Evolutionary conservation across 2,888 invertebrate genomes (phyloP), one percentile per base, ranked within the genome.

Genomic region (Acanthoscelides obtectus): DNA sequence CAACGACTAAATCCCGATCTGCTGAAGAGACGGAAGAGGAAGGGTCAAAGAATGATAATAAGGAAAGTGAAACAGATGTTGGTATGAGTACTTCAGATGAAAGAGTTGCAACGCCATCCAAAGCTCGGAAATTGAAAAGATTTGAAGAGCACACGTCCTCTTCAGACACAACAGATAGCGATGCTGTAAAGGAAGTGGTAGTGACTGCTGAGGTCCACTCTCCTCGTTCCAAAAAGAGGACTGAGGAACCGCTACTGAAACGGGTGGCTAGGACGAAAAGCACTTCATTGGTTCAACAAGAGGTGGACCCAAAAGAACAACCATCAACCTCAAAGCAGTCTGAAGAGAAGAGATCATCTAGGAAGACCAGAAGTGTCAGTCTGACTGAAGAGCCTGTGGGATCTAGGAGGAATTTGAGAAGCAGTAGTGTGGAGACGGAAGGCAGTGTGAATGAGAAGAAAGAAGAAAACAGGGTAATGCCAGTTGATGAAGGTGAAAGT

Each of bases 391-490:
- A 21, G 22, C n/a, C 0, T n/a, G 1, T 19, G 68, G 25, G 27
- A 17, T 64, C 8, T 20, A 0, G 45, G 6, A 45, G 45, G 45
- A 45, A 17, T 1, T 45, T 73, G 22, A 72, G 78, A 66, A 77
- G 79, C 67, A 74, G 73, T 0, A 78, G 76, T 64, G 75, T 77
- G 1, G 77, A 78, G 64, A 45, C 20, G 17, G 1, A 6, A 17
- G 45, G 17, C 45, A 45, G 5, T 45, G 8, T 1, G 17, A 45
- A 17, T 17, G 45, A 1, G 12, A 45, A 1, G 45, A 45, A 45
- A 45, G n/a, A n/a, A n/a, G n/a, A n/a, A n/a, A n/a, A n/a, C n/a
- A n/a, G n/a, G n/a, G n/a, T n/a, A n/a, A n/a, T n/a, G n/a, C n/a
- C n/a, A n/a, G n/a, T n/a, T n/a, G n/a, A n/a, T n/a, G n/a, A n/a